Base-by-base conservation (phyloP, 2,888 invertebrate genomes). In the Pandemis corylana region DNA sequence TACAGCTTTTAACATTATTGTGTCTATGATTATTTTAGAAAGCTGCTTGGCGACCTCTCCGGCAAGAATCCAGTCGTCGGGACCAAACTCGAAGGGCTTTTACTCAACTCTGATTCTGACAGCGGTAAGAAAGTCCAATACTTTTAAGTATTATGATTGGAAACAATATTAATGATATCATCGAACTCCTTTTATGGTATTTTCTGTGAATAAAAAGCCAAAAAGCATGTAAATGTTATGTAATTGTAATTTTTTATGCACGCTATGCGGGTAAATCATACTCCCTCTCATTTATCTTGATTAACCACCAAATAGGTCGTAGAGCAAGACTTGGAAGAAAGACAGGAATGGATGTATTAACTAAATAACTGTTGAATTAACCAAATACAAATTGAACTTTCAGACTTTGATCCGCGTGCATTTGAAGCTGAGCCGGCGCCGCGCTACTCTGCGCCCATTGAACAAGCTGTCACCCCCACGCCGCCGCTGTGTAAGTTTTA, bases 391-490 rank as follows among this genome's bases (percentile, higher is more conserved):
- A 13, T 10, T 62, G 63, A 28, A 20, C 9, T 44, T 83, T 79
- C 91, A 92, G 97, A 98, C 90, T 98, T 98, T 86, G 97, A 98
- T 94, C 98, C 98, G 0, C 96, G 98, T 77, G 98, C 98, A 28
- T 97, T 96, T 81, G 98, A 98, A 87, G 96, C 95, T 70, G 95
- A 95, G 20, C 87, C 94, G 0, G 82, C 89, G 49, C 78, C 86
- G 5, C 87, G 88, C 7, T 92, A 89, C 85, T 81, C 90, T 68
- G 86, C 90, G 20, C 87, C 88, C 0, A 82, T 86, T 76, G 86
- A 90, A 46, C 84, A 81, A 69, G 78, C 90, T 13, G 83, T 89
- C 74, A 91, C 95, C 15, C 89, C 94, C 28, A 94, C 96, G 76
- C 96, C 97, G 72, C 97, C 97, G 69, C 90, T 97, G 79, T 91